phyloP scores from a whole-genome alignment of 2,113 vertebrate species.

The Lagenorhynchus albirostris region DNA sequence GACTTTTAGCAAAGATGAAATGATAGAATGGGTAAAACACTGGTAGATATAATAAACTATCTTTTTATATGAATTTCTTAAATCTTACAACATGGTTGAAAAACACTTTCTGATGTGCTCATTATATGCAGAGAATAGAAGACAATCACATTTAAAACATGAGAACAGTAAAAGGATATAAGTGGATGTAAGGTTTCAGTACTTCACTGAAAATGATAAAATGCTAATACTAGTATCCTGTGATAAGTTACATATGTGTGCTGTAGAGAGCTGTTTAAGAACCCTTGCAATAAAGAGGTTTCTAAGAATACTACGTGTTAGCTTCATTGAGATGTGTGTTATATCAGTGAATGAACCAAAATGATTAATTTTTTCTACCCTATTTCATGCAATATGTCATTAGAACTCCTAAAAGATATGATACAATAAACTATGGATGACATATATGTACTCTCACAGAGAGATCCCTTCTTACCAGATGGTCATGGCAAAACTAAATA shows the following conservation, averaged over 20 bases:
- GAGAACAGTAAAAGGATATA: neutral
- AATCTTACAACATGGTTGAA: neutral
- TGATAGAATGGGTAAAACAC: neutral
- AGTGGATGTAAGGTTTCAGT: neutral
- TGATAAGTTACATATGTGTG: neutral
- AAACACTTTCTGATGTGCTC: neutral
- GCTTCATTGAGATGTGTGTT: neutral
- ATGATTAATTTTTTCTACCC: neutral
- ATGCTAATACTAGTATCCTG: neutral
- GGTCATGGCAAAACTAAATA: neutral
- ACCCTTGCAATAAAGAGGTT: neutral
- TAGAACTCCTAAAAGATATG: neutral
- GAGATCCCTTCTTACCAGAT: neutral
- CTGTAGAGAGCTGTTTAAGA: neutral
- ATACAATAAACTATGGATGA: neutral
- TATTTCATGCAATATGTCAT: neutral
- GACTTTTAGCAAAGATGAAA: too few species aligned
- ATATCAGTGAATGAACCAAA: neutral
- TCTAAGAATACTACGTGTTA: neutral
- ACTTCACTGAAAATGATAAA: neutral
- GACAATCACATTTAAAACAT: neutral
- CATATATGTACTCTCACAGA: neutral
- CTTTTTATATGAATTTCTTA: neutral
- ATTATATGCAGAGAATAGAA: neutral
- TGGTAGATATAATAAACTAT: neutral